A percentile compares a stretch with the other conserved stretches of the same genome.
Conservation (phyloP, 53 echinoderm and acorn worm species). For the Actinopyga echinites region DNA sequence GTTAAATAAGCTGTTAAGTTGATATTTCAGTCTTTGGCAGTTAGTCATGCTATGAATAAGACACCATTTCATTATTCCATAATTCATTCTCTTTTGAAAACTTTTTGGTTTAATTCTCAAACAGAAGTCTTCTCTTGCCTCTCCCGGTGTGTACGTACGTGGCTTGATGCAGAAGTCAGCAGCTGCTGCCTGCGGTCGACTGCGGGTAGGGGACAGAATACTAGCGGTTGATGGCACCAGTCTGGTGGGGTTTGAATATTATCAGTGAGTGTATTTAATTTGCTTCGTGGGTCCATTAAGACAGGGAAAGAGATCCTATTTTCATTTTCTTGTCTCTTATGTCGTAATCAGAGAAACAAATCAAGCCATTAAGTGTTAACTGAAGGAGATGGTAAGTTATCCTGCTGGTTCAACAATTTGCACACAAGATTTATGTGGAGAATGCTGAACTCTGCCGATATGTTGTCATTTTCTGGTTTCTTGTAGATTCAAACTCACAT, state of each 20-base stretch:
- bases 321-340: neutral
- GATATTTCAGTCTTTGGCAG: too few relatives aligned
- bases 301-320: neutral
- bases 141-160: constrained; percentile 86
- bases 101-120: neutral
- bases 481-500: too few relatives aligned
- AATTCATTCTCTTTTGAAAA: too few relatives aligned
- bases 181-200: constrained; percentile 65
- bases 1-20: too few relatives aligned
- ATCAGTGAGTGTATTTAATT: constrained; percentile 55
- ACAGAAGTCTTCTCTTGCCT: constrained; percentile 73
- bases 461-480: too few relatives aligned
- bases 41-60: too few relatives aligned
- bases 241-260: constrained; percentile 86
- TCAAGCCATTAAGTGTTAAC: too few relatives aligned
- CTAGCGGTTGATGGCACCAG: constrained; percentile 92
- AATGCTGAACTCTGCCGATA: too few relatives aligned
- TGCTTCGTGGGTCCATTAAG: neutral
- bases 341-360: neutral
- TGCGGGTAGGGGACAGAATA: constrained; percentile 82
- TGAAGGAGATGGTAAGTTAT: too few relatives aligned
- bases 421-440: too few relatives aligned
- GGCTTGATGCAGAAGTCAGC: constrained; percentile 66
- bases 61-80: too few relatives aligned
- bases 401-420: too few relatives aligned